Evolutionary conservation across 2,888 invertebrate genomes (phyloP).

Genomic region (Amiota mariae): DNA sequence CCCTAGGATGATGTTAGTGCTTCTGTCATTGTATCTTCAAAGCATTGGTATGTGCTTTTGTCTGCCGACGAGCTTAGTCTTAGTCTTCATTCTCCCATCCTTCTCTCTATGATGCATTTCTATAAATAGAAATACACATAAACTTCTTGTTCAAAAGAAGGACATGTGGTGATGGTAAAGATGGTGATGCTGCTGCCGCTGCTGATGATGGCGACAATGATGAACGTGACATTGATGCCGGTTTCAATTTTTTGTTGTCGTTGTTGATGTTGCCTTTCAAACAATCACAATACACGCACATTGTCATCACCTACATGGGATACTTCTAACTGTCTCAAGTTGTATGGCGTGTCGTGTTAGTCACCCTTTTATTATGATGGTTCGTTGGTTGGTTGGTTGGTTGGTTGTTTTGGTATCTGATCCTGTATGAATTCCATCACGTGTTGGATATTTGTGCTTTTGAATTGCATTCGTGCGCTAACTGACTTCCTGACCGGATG

Average conservation of each 20-base stretch:
- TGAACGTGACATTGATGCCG: constrained; percentile 70
- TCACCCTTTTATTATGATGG: constrained; percentile 4
- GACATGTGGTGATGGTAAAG: too few species aligned
- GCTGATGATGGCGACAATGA: constrained; percentile 24
- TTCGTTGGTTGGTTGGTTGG: too few species aligned
- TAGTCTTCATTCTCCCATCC: too few species aligned
- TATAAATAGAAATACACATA: too few species aligned
- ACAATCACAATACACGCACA: constrained; percentile 2
- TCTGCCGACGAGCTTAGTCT: constrained; percentile 45
- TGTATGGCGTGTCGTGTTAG: neutral
- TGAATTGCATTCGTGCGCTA: neutral
- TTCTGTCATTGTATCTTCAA: constrained; percentile 42
- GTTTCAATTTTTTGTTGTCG: constrained; percentile 49
- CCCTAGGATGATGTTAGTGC: too few species aligned
- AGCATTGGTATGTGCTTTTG: constrained; percentile 55
- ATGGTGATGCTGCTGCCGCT: neutral
- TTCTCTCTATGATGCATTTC: neutral
- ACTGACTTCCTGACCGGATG: constrained; percentile 26
- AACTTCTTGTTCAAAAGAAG: too few species aligned
- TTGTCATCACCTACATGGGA: neutral
- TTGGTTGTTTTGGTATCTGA: neutral
- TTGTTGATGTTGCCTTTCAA: constrained; percentile 21
- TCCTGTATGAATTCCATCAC: neutral
- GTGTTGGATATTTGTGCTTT: neutral
- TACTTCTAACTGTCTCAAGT: constrained; percentile 11